These are phyloP conservation scores for Calcarius lapponicus DNA, from an alignment of 2,797 vertebrate genomes.

Conservation along the genomic window DNA sequence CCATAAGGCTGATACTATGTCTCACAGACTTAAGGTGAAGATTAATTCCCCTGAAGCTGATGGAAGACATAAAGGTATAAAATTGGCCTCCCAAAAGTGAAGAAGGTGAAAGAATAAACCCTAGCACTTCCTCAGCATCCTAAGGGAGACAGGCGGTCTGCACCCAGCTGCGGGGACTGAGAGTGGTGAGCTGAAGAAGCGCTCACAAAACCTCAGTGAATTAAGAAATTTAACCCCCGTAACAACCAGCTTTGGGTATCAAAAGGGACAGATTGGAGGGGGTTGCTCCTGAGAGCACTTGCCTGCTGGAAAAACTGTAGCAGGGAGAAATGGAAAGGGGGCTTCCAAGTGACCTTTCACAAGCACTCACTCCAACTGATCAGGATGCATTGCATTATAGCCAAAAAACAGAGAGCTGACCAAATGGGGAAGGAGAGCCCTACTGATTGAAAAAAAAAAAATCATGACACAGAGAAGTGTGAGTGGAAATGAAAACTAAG, in stretches of 20 bases:
- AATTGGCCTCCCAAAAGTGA: background rate
- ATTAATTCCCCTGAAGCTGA: background rate
- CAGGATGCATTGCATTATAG: background rate
- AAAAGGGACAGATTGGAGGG: constrained; percentile 38
- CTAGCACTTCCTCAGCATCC: background rate
- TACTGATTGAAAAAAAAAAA: background rate
- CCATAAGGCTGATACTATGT: background rate
- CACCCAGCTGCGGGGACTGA: background rate
- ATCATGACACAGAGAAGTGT: background rate
- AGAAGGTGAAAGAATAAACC: background rate
- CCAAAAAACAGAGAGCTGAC: background rate
- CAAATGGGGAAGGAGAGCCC: background rate
- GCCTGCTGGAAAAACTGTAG: constrained; percentile 30
- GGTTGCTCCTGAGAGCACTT: background rate
- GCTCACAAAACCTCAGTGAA: background rate
- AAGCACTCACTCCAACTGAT: background rate
- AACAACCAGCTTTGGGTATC: constrained; percentile 34
- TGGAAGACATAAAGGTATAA: background rate
- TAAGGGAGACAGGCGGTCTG: background rate
- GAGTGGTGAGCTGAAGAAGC: background rate
- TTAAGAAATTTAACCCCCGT: constrained; percentile 32
- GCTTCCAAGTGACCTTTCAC: constrained; percentile 18
- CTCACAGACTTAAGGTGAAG: background rate
- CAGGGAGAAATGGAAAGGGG: background rate
- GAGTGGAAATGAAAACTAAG: background rate